Evolutionary conservation across 2,797 vertebrate species (phyloP), one percentile per base, ranked within the genome.

Genomic region (Hypotaenidia okinawae): DNA sequence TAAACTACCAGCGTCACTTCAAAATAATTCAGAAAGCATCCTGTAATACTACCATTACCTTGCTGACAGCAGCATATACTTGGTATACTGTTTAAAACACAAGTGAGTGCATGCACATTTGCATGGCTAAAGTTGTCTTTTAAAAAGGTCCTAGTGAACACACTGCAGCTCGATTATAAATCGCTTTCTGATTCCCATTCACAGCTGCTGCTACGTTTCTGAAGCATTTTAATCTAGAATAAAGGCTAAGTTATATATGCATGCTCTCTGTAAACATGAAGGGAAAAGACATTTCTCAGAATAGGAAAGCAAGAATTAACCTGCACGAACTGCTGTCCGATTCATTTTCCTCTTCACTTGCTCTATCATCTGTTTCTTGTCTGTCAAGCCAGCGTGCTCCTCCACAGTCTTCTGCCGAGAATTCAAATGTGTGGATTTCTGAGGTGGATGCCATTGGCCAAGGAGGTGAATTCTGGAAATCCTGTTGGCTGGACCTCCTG

Each of bases 271-370:
- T 64, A 94, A 91, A 91, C 51, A 87, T 10, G 30, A 93, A 83
- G 58, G 55, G 7, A 67, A 93, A 77, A 66, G 41, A 70, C 18
- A 10, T 93, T 96, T 96, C 92, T 95, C 84, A 94, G 83, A 87
- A 94, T 47, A 97, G 87, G 67, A 97, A 97, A 97, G 93, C 84
- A 96, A 96, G 92, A 78, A 95, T 96, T 93, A 98, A 99, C 99
- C 99, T 99, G 99, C 98, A 99, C 0, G 98, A 99, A 98, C 99
- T 99, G 98, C 98, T 98, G 97, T 99, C 99, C 32, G 98, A 99
- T 96, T 99, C 99, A 95, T 98, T 98, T 96, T 98, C 98, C 86
- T 98, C 98, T 97, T 98, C 98, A 62, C 98, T 97, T 84, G 91
- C 97, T 96, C 93, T 98, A 77, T 98, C 98, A 82, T 98, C 98